Evolutionary conservation across 2,888 invertebrate species (phyloP).

Genomic region (Eupithecia subumbrata): DNA sequence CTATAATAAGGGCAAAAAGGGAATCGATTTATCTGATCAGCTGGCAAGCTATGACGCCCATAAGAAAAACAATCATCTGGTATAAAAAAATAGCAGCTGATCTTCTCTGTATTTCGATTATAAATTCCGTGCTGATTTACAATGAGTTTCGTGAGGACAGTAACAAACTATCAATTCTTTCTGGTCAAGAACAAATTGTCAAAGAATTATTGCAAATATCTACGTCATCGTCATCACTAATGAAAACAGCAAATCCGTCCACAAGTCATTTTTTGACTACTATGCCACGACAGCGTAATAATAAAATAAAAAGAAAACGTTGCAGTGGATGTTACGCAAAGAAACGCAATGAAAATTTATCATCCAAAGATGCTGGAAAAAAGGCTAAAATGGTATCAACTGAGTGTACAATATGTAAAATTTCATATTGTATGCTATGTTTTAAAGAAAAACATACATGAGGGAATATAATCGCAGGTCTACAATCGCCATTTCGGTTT

Average conservation of each 20-base stretch:
- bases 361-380: slow-evolving; percentile 19
- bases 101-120: slow-evolving; percentile 10
- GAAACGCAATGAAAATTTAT: slow-evolving; percentile 17
- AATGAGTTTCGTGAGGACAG: slow-evolving; percentile 11
- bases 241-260: slow-evolving; percentile 15
- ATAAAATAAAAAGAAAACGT: slow-evolving; percentile 21
- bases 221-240: slow-evolving; percentile 22
- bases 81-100: slow-evolving; percentile 18
- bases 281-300: slow-evolving; percentile 19
- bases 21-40: slow-evolving; percentile 10
- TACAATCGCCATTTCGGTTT: slow-evolving; percentile 10
- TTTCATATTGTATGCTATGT: slow-evolving; percentile 9
- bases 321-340: slow-evolving; percentile 18
- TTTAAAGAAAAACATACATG: slow-evolving; percentile 10
- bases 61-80: slow-evolving; percentile 15
- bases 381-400: slow-evolving; percentile 7
- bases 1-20: slow-evolving; percentile 16
- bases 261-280: slow-evolving; percentile 18
- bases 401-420: slow-evolving; percentile 6
- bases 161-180: slow-evolving; percentile 22
- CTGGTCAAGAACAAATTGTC: slow-evolving; percentile 22
- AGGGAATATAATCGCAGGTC: slow-evolving; percentile 10
- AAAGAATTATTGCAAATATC: slow-evolving; percentile 22
- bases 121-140: slow-evolving; percentile 12
- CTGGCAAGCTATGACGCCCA: slow-evolving; percentile 13